Evolutionary conservation across 2,888 invertebrate species (phyloP).

Genomic region (Trypoxylon attenuatum): DNA sequence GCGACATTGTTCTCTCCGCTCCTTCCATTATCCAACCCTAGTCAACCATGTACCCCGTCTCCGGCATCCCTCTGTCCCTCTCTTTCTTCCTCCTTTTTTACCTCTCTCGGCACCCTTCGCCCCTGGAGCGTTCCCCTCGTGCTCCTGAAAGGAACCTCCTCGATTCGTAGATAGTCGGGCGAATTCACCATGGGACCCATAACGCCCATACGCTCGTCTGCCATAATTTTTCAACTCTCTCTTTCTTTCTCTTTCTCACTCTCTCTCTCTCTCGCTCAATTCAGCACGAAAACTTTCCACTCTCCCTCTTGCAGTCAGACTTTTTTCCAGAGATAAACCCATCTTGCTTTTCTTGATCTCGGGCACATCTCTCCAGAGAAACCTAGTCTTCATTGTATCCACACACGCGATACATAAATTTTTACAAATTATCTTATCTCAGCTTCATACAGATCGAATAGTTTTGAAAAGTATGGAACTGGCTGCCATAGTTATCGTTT

Average conservation of each 20-base stretch:
- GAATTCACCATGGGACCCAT: constrained; percentile 28
- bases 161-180: constrained; percentile 35
- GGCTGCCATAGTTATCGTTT: no score
- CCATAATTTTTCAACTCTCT: constrained; percentile 1
- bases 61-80: constrained; percentile 11
- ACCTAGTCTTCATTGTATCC: no score
- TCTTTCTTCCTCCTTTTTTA: constrained; percentile 15
- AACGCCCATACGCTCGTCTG: constrained; percentile 16
- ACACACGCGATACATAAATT: no score
- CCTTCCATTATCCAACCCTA: constrained; percentile 62
- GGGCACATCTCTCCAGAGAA: no score
- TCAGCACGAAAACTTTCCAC: no score
- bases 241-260: not conserved
- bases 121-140: constrained; percentile 10
- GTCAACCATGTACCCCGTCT: no score
- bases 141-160: constrained; percentile 36
- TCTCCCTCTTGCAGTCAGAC: no score
- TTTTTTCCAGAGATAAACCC: no score
- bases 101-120: not conserved
- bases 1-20: constrained; percentile 52
- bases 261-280: not conserved
- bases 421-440: no score
- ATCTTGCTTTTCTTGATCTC: no score
- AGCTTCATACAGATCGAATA: no score
- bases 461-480: no score